A percentile compares a stretch with the other conserved stretches of the same genome.
phyloP scores from a whole-genome alignment of 1,140 invertebrate species.

The Papilio helenus region DNA sequence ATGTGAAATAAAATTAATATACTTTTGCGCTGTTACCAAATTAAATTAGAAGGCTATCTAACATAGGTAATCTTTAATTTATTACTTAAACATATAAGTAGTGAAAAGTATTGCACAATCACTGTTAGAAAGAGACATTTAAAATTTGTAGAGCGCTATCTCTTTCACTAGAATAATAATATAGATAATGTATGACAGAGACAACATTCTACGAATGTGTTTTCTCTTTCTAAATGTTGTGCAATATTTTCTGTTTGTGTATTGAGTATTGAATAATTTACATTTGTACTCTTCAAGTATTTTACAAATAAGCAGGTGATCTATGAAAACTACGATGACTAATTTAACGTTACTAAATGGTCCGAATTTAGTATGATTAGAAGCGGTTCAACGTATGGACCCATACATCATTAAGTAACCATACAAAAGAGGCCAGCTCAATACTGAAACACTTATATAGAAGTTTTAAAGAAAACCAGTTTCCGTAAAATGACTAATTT shows the following conservation, averaged over 20 bases:
- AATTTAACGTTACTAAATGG: conserved; percentile 70
- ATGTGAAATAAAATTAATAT: not conserved
- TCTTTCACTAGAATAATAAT: not conserved
- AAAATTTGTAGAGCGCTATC: not conserved
- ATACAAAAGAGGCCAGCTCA: conserved; percentile 64
- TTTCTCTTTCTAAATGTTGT: not conserved
- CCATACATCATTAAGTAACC: conserved; percentile 51
- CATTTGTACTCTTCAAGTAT: conserved; percentile 75
- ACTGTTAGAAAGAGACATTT: not conserved
- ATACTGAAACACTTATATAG: conserved; percentile 57
- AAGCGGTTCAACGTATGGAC: conserved; percentile 51
- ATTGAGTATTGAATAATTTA: conserved; percentile 57
- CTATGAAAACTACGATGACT: conserved; percentile 59
- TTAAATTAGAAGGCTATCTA: not conserved
- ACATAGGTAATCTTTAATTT: not conserved
- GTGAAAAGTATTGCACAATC: not conserved
- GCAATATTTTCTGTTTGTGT: conserved; percentile 40
- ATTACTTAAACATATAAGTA: not conserved
- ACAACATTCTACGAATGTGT: not conserved
- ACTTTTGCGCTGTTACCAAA: conserved; percentile 1
- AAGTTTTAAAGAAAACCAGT: conserved; percentile 51
- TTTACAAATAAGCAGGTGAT: conserved; percentile 56
- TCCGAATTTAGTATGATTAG: conserved; percentile 66
- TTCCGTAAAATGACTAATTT: conserved; percentile 57
- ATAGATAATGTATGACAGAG: not conserved